phyloP scores from a whole-genome alignment of 64 coral and sea anemone species.

The Stylophora pistillata region DNA sequence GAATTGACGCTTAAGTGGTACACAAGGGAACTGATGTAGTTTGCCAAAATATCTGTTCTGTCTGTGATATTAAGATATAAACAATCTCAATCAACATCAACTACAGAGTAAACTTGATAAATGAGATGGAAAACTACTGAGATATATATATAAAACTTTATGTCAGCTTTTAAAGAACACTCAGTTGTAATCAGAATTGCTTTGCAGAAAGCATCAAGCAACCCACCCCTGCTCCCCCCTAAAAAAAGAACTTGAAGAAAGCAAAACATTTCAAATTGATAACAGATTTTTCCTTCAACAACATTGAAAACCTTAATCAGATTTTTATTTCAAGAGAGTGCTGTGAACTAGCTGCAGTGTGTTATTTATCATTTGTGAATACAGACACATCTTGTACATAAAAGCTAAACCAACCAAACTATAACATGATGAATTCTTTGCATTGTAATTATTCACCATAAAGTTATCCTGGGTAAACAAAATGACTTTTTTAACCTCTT shows the following conservation, averaged over 20 bases:
- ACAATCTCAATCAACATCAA: too few species aligned
- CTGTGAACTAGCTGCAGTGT: too few species aligned
- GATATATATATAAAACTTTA: neutral
- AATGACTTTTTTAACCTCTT: neutral
- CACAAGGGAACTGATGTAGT: too few species aligned
- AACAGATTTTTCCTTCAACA: too few species aligned
- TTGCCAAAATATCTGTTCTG: too few species aligned
- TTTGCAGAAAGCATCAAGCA: neutral
- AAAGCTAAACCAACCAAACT: neutral
- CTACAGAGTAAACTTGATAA: neutral
- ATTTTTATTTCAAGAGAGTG: too few species aligned
- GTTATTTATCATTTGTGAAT: neutral
- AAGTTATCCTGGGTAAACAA: conserved; percentile 1
- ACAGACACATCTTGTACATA: neutral
- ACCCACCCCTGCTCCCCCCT: neutral
- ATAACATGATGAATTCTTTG: neutral
- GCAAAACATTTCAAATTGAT: too few species aligned
- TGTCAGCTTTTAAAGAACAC: neutral
- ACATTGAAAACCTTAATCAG: too few species aligned
- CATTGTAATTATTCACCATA: neutral
- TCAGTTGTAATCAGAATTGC: neutral
- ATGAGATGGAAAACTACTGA: neutral
- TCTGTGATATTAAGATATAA: too few species aligned
- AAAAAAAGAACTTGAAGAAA: too few species aligned
- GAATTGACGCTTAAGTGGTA: too few species aligned